phyloP scores from a whole-genome alignment of 2,888 invertebrate genomes.

The Drosophila incognita region DNA sequence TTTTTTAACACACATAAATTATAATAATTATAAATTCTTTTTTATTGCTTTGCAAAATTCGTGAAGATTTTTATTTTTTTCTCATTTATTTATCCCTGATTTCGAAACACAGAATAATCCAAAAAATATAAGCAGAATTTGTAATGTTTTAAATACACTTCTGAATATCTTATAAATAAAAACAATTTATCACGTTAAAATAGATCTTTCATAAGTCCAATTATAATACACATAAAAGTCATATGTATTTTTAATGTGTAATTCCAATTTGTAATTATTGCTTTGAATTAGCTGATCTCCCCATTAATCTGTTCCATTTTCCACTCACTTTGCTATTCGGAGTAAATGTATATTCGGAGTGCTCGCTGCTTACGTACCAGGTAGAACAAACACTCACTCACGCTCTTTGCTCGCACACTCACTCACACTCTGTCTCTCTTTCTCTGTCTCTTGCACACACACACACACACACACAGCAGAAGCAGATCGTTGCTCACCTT shows the following conservation, averaged over 20 bases:
- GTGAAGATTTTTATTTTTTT: not conserved
- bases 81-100: not conserved
- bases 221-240: not conserved
- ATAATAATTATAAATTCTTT: not conserved
- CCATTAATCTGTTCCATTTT: constrained; percentile 19
- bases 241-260: not conserved
- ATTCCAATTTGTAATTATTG: constrained; percentile 2
- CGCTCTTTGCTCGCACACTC: constrained; percentile 32
- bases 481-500: constrained; percentile 40
- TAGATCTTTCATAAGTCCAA: not conserved
- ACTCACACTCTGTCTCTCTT: constrained; percentile 1
- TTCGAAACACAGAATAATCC: not conserved
- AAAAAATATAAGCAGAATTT: not conserved
- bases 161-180: not conserved
- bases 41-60: not conserved
- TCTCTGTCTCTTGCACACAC: not conserved
- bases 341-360: constrained; percentile 61
- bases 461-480: not conserved
- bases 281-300: not conserved
- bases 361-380: constrained; percentile 44
- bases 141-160: not conserved
- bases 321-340: constrained; percentile 51
- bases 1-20: not conserved
- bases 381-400: constrained; percentile 18
- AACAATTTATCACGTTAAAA: too few relatives aligned